A percentile compares a stretch with the other conserved stretches of the same genome.
Evolutionary conservation across 2,113 vertebrate genomes (phyloP).

Genomic region (Mesitornis unicolor): DNA sequence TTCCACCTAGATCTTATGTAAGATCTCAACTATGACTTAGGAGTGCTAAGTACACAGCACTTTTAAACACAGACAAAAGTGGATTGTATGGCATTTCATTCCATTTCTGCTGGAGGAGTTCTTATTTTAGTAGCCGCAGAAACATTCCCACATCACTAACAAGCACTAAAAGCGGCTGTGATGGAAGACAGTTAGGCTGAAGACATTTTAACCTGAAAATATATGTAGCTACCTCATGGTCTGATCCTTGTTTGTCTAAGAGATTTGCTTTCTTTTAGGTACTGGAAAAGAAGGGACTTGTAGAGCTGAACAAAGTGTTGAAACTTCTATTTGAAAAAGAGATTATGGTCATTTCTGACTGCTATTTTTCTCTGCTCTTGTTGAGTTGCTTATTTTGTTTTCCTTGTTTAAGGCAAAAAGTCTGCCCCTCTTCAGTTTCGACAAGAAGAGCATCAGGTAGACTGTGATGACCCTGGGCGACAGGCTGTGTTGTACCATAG

Average conservation of each 20-base stretch:
- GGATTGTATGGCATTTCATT: background rate
- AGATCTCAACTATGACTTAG: background rate
- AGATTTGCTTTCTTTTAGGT: background rate
- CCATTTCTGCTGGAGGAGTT: background rate
- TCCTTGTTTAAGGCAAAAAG: background rate
- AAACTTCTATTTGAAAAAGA: background rate
- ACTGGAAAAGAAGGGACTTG: background rate
- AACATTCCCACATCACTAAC: background rate
- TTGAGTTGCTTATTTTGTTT: background rate
- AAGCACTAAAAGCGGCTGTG: background rate
- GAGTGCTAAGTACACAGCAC: background rate
- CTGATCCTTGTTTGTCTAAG: background rate
- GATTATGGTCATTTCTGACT: fast-evolving
- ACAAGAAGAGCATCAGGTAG: background rate
- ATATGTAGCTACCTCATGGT: background rate
- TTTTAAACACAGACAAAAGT: background rate
- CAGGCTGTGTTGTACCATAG: fast-evolving
- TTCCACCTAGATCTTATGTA: background rate
- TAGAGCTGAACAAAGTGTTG: background rate
- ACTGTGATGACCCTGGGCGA: fast-evolving
- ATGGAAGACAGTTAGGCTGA: background rate
- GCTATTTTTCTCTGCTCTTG: background rate
- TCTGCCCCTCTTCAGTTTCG: background rate
- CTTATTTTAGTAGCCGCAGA: conserved; percentile 25
- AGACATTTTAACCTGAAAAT: background rate